Evolutionary conservation across 1,140 invertebrate species (phyloP).

Genomic region (Habropoda laboriosa): DNA sequence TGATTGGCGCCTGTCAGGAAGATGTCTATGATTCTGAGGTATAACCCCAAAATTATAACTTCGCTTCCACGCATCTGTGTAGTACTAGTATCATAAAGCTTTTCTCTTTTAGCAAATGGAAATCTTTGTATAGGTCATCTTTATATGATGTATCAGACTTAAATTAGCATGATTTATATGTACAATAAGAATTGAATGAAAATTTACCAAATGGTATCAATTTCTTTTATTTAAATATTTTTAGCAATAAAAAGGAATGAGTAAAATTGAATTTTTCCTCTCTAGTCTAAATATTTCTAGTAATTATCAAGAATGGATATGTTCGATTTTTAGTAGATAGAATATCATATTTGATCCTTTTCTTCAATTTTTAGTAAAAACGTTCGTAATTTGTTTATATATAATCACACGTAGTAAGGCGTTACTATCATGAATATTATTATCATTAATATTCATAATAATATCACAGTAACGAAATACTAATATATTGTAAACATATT

Average conservation of each 20-base stretch:
- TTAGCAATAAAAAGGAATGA: background rate
- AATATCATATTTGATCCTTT: slow-evolving; percentile 2
- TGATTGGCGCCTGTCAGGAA: slow-evolving; percentile 85
- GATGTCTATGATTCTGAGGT: slow-evolving; percentile 85
- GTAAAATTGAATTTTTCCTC: background rate
- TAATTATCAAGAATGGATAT: background rate
- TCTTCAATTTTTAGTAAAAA: background rate
- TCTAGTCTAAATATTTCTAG: background rate
- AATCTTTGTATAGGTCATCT: slow-evolving; percentile 24
- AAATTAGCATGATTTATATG: slow-evolving; percentile 47
- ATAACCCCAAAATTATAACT: slow-evolving; percentile 74
- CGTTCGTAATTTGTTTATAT: background rate
- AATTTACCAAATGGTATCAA: background rate
- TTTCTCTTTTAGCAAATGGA: slow-evolving; percentile 34
- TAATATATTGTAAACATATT: too few species aligned
- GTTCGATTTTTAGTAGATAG: background rate
- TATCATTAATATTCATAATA: background rate
- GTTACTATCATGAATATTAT: slow-evolving; percentile 1
- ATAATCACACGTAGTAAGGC: background rate
- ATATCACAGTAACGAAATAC: background rate
- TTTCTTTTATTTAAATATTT: background rate
- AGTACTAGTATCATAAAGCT: slow-evolving; percentile 73
- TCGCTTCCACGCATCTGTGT: slow-evolving; percentile 79
- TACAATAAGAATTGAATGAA: background rate
- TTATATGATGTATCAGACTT: background rate